Conservation (phyloP, 2,888 invertebrate genomes). For the Cataglyphis livida region DNA sequence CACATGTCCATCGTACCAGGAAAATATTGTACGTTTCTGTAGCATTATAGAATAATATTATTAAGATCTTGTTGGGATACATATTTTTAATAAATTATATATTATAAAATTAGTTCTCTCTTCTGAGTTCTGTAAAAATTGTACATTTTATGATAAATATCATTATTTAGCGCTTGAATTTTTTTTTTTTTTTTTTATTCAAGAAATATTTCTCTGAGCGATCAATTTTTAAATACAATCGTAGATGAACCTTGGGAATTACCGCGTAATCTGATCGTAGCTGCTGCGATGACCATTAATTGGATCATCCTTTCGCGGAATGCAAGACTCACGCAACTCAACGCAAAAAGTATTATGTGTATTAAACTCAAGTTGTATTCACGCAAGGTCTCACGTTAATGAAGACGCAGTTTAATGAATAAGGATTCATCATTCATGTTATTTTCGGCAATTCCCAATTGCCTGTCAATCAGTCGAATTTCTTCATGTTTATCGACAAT, state of each 20-base stretch:
- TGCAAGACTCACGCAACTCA: constrained; percentile 28
- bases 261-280: constrained; percentile 42
- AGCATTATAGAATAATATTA: neutral
- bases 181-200: neutral
- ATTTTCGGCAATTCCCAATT: constrained; percentile 7
- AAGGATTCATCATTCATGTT: too few species aligned
- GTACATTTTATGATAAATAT: neutral
- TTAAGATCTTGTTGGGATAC: neutral
- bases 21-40: constrained; percentile 92
- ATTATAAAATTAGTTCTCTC: neutral
- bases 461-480: neutral
- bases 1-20: constrained; percentile 92
- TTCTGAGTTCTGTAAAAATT: neutral
- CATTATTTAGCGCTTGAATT: neutral
- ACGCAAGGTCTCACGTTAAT: constrained; percentile 4
- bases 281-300: constrained; percentile 43
- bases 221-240: neutral
- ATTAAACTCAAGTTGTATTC: constrained; percentile 7
- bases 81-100: neutral
- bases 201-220: neutral
- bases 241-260: constrained; percentile 38
- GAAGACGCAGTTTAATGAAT: neutral
- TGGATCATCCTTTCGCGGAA: constrained; percentile 46
- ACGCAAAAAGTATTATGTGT: constrained; percentile 19
- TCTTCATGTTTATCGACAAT: neutral